Conservation (phyloP, 2,797 vertebrate species). For the Vespertilio murinus region DNA sequence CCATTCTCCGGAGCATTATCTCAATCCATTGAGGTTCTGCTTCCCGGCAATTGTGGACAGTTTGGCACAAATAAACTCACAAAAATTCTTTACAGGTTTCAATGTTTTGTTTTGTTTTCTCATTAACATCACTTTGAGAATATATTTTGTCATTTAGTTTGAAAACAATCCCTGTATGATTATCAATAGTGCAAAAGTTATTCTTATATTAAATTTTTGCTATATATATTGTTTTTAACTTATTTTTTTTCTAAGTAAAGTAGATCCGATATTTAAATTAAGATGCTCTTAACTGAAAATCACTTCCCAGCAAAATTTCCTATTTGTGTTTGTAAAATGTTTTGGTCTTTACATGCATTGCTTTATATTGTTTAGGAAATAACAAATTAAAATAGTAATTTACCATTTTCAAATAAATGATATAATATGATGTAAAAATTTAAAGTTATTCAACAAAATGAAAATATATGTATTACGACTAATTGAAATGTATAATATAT, state of each 20-base stretch:
- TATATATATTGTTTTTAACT: conserved; percentile 1
- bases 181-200: conserved; percentile 27
- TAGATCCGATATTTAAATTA: not conserved
- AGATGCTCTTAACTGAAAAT: not conserved
- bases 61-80: too few relatives aligned
- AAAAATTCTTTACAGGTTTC: too few relatives aligned
- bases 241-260: not conserved
- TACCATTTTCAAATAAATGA: not conserved
- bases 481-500: not conserved
- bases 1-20: too few relatives aligned
- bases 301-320: not conserved
- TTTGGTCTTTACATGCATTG: not conserved
- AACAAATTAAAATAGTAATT: not conserved
- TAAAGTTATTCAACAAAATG: conserved; percentile 11
- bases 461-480: not conserved
- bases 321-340: conserved; percentile 12
- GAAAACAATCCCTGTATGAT: not conserved
- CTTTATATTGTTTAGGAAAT: not conserved
- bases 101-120: too few relatives aligned
- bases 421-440: not conserved
- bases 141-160: conserved; percentile 42
- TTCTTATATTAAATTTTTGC: not conserved
- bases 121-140: conserved; percentile 27
- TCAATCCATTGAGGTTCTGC: too few relatives aligned
- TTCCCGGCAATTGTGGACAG: too few relatives aligned